These are phyloP conservation scores for Myoxocephalus aenaeus DNA, from an alignment of 2,797 vertebrate genomes.

Conservation along the genomic window DNA sequence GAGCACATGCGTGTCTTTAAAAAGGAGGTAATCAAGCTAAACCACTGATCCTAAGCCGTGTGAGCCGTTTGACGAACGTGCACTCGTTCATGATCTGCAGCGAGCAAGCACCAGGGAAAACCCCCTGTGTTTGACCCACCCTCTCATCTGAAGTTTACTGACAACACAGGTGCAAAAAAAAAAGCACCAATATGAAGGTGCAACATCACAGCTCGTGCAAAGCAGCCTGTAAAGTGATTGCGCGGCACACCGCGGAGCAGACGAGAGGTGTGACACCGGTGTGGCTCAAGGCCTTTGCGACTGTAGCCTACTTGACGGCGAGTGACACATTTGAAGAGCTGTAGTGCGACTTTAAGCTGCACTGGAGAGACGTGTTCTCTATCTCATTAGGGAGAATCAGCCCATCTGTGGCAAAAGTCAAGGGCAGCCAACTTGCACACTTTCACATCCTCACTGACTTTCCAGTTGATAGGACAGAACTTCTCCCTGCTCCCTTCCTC, in stretches of 20 bases:
- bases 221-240: neutral
- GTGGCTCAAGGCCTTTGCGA: slow-evolving; percentile 15
- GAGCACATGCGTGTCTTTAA: slow-evolving; percentile 75
- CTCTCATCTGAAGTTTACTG: slow-evolving; percentile 7
- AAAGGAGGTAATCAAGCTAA: slow-evolving; percentile 84
- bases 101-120: slow-evolving; percentile 31
- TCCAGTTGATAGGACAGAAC: slow-evolving; percentile 46
- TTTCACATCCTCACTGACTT: slow-evolving; percentile 78
- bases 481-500: slow-evolving; percentile 63
- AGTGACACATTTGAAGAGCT: slow-evolving; percentile 58
- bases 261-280: neutral
- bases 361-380: slow-evolving; percentile 59
- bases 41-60: slow-evolving; percentile 82
- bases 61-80: slow-evolving; percentile 77
- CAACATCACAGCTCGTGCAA: neutral
- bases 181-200: neutral
- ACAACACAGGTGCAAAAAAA: slow-evolving; percentile 6
- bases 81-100: slow-evolving; percentile 64
- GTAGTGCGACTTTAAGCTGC: slow-evolving; percentile 64
- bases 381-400: slow-evolving; percentile 80
- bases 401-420: slow-evolving; percentile 80
- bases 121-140: slow-evolving; percentile 35
- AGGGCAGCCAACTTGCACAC: slow-evolving; percentile 53
- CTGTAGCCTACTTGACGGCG: slow-evolving; percentile 35
- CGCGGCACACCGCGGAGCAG: neutral